phyloP scores from a whole-genome alignment of 2,888 invertebrate genomes.

The Drosophila peninsularis region DNA sequence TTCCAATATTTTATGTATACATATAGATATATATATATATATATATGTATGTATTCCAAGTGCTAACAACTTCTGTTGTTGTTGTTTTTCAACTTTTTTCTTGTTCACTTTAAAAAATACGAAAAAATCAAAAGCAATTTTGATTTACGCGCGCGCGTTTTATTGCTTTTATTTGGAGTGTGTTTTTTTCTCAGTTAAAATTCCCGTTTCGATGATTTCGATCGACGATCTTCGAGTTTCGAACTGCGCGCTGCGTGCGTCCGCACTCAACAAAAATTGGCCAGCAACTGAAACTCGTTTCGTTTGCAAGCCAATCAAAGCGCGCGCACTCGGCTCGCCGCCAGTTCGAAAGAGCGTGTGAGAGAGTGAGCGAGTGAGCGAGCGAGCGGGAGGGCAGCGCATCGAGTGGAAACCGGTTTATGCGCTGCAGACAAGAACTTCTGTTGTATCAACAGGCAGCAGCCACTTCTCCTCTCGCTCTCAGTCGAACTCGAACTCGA shows the following conservation, averaged over 20 bases:
- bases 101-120: slow-evolving; percentile 31
- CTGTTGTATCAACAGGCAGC: slow-evolving; percentile 55
- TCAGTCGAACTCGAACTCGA: background rate
- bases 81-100: slow-evolving; percentile 1
- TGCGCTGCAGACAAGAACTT: slow-evolving; percentile 53
- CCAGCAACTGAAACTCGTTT: slow-evolving; percentile 82
- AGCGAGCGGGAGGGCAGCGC: background rate
- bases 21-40: background rate
- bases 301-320: slow-evolving; percentile 38
- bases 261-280: slow-evolving; percentile 71
- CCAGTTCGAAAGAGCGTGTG: slow-evolving; percentile 6
- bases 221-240: slow-evolving; percentile 18
- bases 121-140: slow-evolving; percentile 19
- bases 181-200: slow-evolving; percentile 26
- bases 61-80: background rate
- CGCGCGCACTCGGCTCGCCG: slow-evolving; percentile 6
- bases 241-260: slow-evolving; percentile 60
- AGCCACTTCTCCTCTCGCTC: slow-evolving; percentile 46
- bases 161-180: slow-evolving; percentile 12
- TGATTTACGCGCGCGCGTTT: slow-evolving; percentile 40
- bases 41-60: slow-evolving; percentile 4
- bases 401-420: slow-evolving; percentile 51
- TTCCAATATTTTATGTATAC: slow-evolving; percentile 13
- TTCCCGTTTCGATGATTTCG: slow-evolving; percentile 43
- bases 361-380: slow-evolving; percentile 13